Base-by-base conservation (phyloP, 2,113 vertebrate genomes). In the Telmatochromis brichardi region DNA sequence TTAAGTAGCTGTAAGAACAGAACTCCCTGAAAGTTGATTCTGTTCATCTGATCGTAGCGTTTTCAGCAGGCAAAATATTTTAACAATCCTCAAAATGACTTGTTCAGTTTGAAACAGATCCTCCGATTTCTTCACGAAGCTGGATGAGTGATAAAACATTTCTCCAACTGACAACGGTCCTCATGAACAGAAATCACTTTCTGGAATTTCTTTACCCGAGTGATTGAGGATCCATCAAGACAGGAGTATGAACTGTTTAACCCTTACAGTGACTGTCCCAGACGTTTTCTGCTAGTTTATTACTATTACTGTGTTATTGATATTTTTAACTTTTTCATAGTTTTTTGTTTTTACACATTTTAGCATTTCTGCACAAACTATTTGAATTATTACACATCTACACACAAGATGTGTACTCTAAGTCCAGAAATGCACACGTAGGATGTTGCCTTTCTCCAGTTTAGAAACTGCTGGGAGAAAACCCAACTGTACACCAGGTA, bases 281-380 rank as follows among this genome's bases (percentile, higher is more conserved):
- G 68, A 26, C 1, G 0, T 5, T 4, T 47, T 28, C 17, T 73
- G 17, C 31, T 12, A 63, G 35, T 35, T 71, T 40, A 42, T 71
- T 71, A 42, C 13, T 9, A 71, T 42, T 71, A 42, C n/a, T 42
- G 5, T 23, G 17, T 71, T 71, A 0, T 3, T 71, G 13, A 65
- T 42, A 42, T 71, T 71, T 68, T 68, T 10, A 60, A 60, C 57
- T 60, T 1, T 60, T 60, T 60, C 15, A 60, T 60, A 60, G 28
- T 10, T 68, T 68, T 68, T 68, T 1, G 55, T 55, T 53, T 45
- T 17, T 15, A 73, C 21, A 73, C 40, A 17, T 45, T 73, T 73
- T 15, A 73, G 37, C 35, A 26, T 73, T 73, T 45, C 68, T 45
- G 68, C 40, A 73, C 40, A 73, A 73, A 73, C 17, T 73, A 7